Percentiles rank a stretch among this genome's conserved stretches.
These are phyloP conservation scores for Psittacus erithacus DNA, from an alignment of 2,113 vertebrate genomes.

Conservation along the genomic window DNA sequence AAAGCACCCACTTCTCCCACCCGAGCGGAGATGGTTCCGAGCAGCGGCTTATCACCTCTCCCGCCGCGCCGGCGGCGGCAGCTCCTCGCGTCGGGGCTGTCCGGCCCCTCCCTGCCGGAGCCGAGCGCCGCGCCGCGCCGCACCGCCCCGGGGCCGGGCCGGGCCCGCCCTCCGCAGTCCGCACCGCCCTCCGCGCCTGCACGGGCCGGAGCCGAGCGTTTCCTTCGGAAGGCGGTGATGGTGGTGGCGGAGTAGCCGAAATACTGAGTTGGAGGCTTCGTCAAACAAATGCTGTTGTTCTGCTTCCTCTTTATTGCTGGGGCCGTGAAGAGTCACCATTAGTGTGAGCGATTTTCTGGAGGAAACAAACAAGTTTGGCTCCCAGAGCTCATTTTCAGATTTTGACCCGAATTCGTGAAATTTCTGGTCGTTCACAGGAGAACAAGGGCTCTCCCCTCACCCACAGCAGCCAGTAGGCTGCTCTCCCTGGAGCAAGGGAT, in stretches of 20 bases:
- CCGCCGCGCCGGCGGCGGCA: neutral
- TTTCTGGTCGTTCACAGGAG: neutral
- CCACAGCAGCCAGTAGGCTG: neutral
- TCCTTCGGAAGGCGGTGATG: neutral
- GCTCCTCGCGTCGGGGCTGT: neutral
- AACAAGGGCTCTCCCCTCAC: too few relatives aligned
- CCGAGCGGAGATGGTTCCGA: neutral
- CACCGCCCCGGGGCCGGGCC: neutral
- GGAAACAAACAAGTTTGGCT: neutral
- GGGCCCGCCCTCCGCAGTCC: neutral
- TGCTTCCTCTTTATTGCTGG: neutral
- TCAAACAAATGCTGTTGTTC: neutral
- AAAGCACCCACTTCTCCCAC: neutral
- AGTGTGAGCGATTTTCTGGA: neutral
- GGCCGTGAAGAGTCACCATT: neutral
- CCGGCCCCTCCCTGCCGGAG: neutral
- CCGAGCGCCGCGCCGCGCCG: neutral
- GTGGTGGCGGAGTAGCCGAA: neutral
- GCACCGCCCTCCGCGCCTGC: neutral
- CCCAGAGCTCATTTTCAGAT: neutral
- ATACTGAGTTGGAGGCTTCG: neutral
- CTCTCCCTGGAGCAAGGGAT: too few relatives aligned
- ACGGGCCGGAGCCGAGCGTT: neutral
- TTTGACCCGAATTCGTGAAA: neutral
- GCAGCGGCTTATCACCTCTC: neutral